phyloP scores from a whole-genome alignment of 1,140 invertebrate genomes.

The Diorhabda carinulata region DNA sequence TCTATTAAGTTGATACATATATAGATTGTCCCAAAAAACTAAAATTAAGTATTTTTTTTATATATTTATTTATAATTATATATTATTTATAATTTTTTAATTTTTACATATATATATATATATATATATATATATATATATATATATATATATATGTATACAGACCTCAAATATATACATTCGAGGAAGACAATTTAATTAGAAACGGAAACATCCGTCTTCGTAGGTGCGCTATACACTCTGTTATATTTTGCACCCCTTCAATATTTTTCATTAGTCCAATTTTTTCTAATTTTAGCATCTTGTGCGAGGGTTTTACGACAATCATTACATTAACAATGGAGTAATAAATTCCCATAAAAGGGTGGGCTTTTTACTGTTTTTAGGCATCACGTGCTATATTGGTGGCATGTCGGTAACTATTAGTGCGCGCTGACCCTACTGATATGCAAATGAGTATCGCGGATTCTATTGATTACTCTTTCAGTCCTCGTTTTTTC shows the following conservation, averaged over 20 bases:
- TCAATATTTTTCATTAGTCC: background rate
- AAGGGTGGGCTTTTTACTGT: background rate
- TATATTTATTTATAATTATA: too few relatives aligned
- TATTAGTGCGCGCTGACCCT: conserved; percentile 1
- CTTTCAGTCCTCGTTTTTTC: background rate
- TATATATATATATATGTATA: too few relatives aligned
- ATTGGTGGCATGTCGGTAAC: background rate
- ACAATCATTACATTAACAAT: background rate
- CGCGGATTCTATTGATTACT: background rate
- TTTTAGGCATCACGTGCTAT: background rate
- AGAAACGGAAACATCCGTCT: too few relatives aligned
- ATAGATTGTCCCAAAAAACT: too few relatives aligned
- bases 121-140: too few relatives aligned
- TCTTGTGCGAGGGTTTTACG: background rate
- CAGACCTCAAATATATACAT: too few relatives aligned
- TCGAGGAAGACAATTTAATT: too few relatives aligned
- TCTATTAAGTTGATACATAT: too few relatives aligned
- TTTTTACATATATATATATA: too few relatives aligned
- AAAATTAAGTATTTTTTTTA: too few relatives aligned
- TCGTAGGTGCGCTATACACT: too few relatives aligned
- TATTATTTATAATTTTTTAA: too few relatives aligned
- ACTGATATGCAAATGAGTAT: background rate
- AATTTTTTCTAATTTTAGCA: conserved; percentile 1
- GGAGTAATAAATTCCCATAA: background rate
- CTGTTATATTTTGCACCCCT: background rate